These are phyloP conservation scores for Mirounga angustirostris DNA, from an alignment of 2,113 vertebrate species.

Conservation along the genomic window DNA sequence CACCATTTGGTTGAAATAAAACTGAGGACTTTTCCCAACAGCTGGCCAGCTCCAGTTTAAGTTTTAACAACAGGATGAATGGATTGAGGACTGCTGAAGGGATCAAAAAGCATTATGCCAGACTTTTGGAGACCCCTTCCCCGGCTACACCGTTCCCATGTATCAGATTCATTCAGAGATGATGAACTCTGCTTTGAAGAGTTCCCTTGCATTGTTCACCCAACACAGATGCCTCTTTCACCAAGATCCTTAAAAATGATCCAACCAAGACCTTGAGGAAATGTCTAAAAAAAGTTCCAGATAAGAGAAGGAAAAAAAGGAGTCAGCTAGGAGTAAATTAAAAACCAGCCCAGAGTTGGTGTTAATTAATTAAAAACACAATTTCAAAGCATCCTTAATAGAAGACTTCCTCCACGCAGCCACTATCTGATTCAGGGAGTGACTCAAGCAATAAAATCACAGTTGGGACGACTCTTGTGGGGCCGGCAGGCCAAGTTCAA, in stretches of 20 bases:
- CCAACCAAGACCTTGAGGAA: not conserved
- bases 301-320: conserved; percentile 50
- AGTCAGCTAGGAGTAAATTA: conserved; percentile 78
- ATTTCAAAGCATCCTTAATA: conserved; percentile 86
- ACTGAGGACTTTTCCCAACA: conserved; percentile 74
- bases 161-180: conserved; percentile 19
- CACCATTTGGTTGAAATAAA: conserved; percentile 76
- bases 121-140: conserved; percentile 37
- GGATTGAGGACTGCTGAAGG: conserved; percentile 23
- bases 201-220: conserved; percentile 21
- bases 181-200: conserved; percentile 44
- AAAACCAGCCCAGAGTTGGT: conserved; percentile 81
- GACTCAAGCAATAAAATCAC: conserved; percentile 90
- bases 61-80: conserved; percentile 76
- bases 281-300: conserved; percentile 61
- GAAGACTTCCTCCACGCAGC: conserved; percentile 88
- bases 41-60: conserved; percentile 60
- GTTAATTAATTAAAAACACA: conserved; percentile 87
- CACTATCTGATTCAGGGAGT: conserved; percentile 89
- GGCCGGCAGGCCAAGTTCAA: conserved; percentile 90
- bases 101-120: conserved; percentile 67
- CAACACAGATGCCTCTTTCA: conserved; percentile 59
- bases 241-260: conserved; percentile 30
- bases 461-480: conserved; percentile 86
- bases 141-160: not conserved